phyloP scores from a whole-genome alignment of 1,140 invertebrate genomes.

The Musca vetustissima region DNA sequence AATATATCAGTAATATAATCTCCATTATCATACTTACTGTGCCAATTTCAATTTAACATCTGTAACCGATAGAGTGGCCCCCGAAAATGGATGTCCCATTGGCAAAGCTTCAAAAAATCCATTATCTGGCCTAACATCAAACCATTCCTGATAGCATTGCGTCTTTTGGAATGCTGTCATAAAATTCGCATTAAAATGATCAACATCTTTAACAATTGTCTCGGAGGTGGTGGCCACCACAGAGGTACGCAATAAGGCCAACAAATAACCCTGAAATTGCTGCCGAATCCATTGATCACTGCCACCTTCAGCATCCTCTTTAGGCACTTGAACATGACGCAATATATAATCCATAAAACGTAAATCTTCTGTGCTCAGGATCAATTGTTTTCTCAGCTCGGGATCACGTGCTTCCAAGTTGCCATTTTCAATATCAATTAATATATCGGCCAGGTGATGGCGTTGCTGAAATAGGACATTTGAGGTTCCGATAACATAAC shows the following conservation, averaged over 20 bases:
- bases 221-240: conserved; percentile 64
- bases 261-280: conserved; percentile 90
- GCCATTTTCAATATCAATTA: conserved; percentile 85
- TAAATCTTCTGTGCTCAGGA: conserved; percentile 91
- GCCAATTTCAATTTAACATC: conserved; percentile 92
- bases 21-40: conserved; percentile 65
- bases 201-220: conserved; percentile 64
- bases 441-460: conserved; percentile 85
- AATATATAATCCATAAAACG: conserved; percentile 94
- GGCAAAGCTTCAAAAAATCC: conserved; percentile 64
- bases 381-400: conserved; percentile 78
- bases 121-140: conserved; percentile 64
- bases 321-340: conserved; percentile 77
- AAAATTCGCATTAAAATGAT: conserved; percentile 88
- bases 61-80: conserved; percentile 80
- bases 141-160: conserved; percentile 87
- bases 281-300: conserved; percentile 94
- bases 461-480: conserved; percentile 98
- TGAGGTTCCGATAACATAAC: conserved; percentile 94
- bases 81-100: conserved; percentile 86
- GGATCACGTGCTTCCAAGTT: conserved; percentile 87
- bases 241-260: conserved; percentile 83
- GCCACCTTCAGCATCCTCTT: conserved; percentile 84
- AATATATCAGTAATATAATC: neutral
- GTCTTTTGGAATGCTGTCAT: conserved; percentile 83